Base-by-base conservation (phyloP, 2,113 vertebrate genomes). In the Dromiciops gliroides region DNA sequence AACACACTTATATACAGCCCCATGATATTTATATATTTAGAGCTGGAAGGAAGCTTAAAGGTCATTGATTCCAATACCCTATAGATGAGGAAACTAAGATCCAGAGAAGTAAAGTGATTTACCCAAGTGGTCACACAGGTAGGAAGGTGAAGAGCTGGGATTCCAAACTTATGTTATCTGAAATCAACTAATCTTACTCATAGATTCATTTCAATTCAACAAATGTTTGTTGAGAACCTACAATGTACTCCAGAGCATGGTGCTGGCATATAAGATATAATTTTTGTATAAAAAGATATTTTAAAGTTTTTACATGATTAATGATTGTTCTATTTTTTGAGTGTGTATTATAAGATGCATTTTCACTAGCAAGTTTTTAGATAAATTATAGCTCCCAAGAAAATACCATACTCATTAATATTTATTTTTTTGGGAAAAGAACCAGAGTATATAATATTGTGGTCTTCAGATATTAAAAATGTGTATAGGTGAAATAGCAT, bases 301-400 rank as follows among this genome's bases (percentile, higher is more conserved):
- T n/a, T 5, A 75, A 56, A 56, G 60, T n/a, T 75, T 67, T 75
- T 75, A 75, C 37, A 75, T n/a, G 37, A n/a, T 75, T n/a, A 75
- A 75, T 67, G 28, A 31, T 19, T 12, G 37, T n/a, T 67, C 60
- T 67, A 67, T n/a, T 75, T 75, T 75, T 67, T 9, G 51, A 91
- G 91, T 1, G 2, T 4, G 56, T 50, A 92, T 91, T 44, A 92
- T 44, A 93, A 94, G 4, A 95, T 51, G 31, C 28, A 93, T 48
- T n/a, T n/a, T 95, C 25, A 50, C 12, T 50, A 90, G 48, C 31
- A 50, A 44, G 89, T 25, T 92, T 95, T 92, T 89, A 89, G 26
- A 90, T 91, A 94, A 95, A 96, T 93, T 95, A 91, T 50, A 93
- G 25, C 67, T 95, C 37, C 48, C 93, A 91, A 96, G 24, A 25